Evolutionary conservation across 2,888 invertebrate genomes (phyloP).

Genomic region (Aplocera efformata): DNA sequence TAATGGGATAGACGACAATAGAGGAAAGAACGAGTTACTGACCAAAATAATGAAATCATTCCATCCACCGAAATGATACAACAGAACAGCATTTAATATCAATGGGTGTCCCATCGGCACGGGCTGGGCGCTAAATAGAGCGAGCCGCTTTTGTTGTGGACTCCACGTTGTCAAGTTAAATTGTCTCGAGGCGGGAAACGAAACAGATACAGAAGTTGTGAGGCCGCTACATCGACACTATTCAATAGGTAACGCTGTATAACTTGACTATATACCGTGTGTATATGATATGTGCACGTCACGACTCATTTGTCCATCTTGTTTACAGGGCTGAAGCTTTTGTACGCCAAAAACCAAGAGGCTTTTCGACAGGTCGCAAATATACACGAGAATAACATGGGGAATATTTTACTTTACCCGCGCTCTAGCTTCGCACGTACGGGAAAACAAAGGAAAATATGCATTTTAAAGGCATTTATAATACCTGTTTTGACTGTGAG

Average conservation of each 20-base stretch:
- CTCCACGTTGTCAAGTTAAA: slow-evolving; percentile 76
- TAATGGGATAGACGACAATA: background rate
- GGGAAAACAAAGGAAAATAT: background rate
- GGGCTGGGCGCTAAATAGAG: slow-evolving; percentile 64
- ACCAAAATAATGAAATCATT: slow-evolving; percentile 2
- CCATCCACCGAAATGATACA: slow-evolving; percentile 16
- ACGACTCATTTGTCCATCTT: no score
- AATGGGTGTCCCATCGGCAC: slow-evolving; percentile 45
- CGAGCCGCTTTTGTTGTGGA: slow-evolving; percentile 65
- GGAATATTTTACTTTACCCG: no score
- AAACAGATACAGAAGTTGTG: slow-evolving; percentile 76
- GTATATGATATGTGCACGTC: background rate
- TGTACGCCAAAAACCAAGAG: no score
- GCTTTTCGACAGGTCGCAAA: no score
- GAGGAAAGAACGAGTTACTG: slow-evolving; percentile 2
- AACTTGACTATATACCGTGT: slow-evolving; percentile 24
- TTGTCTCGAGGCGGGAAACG: slow-evolving; percentile 75
- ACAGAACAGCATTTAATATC: slow-evolving; percentile 44
- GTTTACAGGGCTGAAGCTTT: no score
- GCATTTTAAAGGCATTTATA: background rate
- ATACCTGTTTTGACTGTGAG: background rate
- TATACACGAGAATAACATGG: no score
- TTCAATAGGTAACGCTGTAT: slow-evolving; percentile 49
- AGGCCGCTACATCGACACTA: slow-evolving; percentile 66
- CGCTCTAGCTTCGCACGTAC: slow-evolving; percentile 2